phyloP scores from a whole-genome alignment of 1,140 invertebrate genomes.

The Tetranychus urticae region DNA sequence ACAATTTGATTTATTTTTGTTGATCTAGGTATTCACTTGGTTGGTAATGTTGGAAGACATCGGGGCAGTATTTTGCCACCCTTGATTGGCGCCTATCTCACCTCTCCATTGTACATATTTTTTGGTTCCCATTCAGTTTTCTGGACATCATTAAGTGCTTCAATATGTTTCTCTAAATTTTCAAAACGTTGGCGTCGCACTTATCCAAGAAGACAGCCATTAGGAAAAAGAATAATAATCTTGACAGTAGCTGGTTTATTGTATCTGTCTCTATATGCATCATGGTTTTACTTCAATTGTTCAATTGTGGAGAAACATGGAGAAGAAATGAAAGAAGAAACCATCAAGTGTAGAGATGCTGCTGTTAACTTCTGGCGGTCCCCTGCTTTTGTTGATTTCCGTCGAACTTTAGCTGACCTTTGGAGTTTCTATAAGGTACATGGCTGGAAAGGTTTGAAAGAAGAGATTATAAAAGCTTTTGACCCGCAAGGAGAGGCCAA shows the following conservation, averaged over 20 bases:
- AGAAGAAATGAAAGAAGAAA: constrained; percentile 60
- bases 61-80: constrained; percentile 38
- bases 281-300: constrained; percentile 70
- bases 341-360: constrained; percentile 53
- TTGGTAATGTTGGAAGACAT: constrained; percentile 68
- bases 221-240: constrained; percentile 20
- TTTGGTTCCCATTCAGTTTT: constrained; percentile 27
- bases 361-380: constrained; percentile 69
- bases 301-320: constrained; percentile 25
- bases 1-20: not conserved
- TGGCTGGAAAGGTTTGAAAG: constrained; percentile 55
- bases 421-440: constrained; percentile 46
- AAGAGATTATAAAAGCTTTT: constrained; percentile 49
- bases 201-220: constrained; percentile 26
- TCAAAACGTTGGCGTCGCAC: constrained; percentile 49
- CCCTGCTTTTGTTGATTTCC: constrained; percentile 45
- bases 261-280: constrained; percentile 44
- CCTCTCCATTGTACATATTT: constrained; percentile 35
- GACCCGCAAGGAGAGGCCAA: constrained; percentile 73
- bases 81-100: constrained; percentile 37
- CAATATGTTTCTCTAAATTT: constrained; percentile 18
- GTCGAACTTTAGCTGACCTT: constrained; percentile 43
- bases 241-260: constrained; percentile 34
- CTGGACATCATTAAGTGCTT: constrained; percentile 9
- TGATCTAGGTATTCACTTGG: constrained; percentile 49